A percentile compares a stretch with the other conserved stretches of the same genome.
phyloP scores from a whole-genome alignment of 2,888 invertebrate genomes.

The Epinotia ramella region DNA sequence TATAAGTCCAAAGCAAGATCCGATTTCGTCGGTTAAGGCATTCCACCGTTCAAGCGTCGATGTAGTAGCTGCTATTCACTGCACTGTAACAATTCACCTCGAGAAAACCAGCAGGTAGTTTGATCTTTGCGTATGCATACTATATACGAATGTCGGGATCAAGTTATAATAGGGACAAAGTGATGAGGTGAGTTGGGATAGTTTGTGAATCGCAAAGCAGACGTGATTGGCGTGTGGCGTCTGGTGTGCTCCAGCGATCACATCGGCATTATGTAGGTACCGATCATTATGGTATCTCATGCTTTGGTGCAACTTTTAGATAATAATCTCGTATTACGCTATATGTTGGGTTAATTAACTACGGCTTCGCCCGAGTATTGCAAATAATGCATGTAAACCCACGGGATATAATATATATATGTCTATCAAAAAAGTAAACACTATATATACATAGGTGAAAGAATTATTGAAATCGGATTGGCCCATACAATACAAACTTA shows the following conservation, averaged over 20 bases:
- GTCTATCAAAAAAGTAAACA: no score
- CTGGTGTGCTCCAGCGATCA: conserved; percentile 13
- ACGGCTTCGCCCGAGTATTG: no score
- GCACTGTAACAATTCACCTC: neutral
- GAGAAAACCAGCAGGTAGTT: neutral
- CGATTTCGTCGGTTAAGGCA: neutral
- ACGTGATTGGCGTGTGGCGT: neutral
- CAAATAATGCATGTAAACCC: no score
- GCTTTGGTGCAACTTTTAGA: conserved; percentile 19
- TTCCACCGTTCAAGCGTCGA: neutral
- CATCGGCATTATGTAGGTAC: neutral
- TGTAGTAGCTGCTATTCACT: neutral
- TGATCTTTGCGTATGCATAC: neutral
- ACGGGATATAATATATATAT: no score
- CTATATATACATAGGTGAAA: no score
- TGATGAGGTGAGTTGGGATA: neutral
- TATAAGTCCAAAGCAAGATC: neutral
- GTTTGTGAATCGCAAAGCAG: neutral
- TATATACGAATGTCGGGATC: neutral
- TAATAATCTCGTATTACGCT: conserved; percentile 13
- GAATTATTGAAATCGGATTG: no score
- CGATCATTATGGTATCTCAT: neutral
- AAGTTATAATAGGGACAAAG: neutral
- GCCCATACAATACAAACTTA: no score
- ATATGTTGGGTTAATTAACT: conserved; percentile 15